Conservation (phyloP, 2,113 vertebrate genomes). For the Phrynocephalus versicolor region DNA sequence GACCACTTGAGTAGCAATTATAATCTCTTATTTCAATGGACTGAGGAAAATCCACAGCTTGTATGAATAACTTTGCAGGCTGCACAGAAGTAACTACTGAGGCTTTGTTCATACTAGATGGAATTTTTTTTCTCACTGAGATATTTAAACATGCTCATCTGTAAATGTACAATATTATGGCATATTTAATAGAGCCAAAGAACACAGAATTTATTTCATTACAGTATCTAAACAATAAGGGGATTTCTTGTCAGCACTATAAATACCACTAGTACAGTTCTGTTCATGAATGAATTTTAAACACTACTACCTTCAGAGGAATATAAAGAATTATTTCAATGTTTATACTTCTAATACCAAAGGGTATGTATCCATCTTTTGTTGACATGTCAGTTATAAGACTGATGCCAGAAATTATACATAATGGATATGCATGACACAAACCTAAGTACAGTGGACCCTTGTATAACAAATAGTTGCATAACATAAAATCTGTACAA, state of each 20-base stretch:
- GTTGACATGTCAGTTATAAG: neutral
- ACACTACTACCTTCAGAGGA: neutral
- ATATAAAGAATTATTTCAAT: conserved; percentile 3
- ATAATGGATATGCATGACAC: neutral
- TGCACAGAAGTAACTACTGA: neutral
- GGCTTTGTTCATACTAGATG: neutral
- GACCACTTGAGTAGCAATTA: neutral
- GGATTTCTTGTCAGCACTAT: neutral
- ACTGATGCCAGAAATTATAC: neutral
- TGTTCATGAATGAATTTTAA: conserved; percentile 21
- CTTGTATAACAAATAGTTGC: no score
- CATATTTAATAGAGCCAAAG: neutral
- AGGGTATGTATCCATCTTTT: neutral
- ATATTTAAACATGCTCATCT: neutral
- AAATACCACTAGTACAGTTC: conserved; percentile 8
- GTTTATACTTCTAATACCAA: neutral
- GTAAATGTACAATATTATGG: neutral
- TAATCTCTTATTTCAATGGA: neutral
- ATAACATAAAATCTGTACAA: no score
- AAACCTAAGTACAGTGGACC: neutral
- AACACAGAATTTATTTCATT: neutral
- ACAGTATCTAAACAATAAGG: neutral
- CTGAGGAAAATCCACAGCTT: neutral
- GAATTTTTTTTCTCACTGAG: neutral
- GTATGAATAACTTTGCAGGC: neutral